phyloP scores from a whole-genome alignment of 2,113 vertebrate genomes.

The Poicephalus meyeri region DNA sequence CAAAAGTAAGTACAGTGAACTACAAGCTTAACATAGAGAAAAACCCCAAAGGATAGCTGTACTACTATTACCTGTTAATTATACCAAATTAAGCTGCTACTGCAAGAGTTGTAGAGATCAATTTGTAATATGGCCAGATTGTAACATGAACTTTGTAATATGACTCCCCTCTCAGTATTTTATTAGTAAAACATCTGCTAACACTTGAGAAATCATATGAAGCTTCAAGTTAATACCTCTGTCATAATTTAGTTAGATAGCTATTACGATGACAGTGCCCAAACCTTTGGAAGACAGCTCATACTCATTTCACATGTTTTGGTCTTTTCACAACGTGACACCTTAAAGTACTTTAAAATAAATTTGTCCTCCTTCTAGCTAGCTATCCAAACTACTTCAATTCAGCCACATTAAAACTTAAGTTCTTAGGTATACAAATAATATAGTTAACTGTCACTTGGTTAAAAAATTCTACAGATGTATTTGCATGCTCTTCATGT shows the following conservation, averaged over 20 bases:
- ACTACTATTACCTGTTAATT: background rate
- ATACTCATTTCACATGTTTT: background rate
- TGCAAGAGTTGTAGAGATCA: background rate
- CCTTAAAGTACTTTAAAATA: background rate
- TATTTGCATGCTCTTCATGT: background rate
- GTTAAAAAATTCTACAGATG: background rate
- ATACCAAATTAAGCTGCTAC: background rate
- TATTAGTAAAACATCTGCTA: background rate
- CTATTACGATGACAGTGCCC: background rate
- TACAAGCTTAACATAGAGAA: background rate
- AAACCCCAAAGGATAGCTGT: background rate
- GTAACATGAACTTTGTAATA: background rate
- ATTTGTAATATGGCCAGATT: background rate
- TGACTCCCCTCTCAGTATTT: background rate
- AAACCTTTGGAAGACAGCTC: background rate
- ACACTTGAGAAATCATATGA: background rate
- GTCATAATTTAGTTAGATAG: background rate
- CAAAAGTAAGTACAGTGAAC: background rate
- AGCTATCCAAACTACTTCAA: background rate
- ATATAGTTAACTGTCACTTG: background rate
- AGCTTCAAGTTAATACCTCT: background rate
- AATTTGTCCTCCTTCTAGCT: background rate
- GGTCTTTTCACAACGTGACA: background rate
- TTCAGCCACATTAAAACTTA: background rate
- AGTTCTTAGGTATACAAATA: background rate